These are phyloP conservation scores for Antechinus flavipes DNA, from an alignment of 2,113 vertebrate genomes.

Conservation along the genomic window DNA sequence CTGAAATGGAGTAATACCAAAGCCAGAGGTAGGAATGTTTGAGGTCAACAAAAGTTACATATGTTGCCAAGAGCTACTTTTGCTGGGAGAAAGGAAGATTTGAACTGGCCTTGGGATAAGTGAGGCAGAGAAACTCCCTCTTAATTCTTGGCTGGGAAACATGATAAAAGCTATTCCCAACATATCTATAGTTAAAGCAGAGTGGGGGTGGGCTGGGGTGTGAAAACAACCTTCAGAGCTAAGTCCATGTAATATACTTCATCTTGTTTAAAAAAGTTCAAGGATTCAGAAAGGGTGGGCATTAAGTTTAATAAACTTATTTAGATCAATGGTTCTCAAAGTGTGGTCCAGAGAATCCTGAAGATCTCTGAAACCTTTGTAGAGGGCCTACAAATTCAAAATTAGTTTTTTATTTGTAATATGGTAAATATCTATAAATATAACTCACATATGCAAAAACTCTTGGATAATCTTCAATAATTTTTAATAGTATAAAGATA, in stretches of 20 bases:
- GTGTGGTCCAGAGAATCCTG: too few relatives aligned
- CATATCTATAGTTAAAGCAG: neutral
- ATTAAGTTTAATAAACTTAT: neutral
- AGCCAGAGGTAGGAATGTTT: constrained; percentile 24
- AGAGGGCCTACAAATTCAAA: too few relatives aligned
- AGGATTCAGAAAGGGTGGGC: neutral
- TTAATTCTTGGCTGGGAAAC: constrained; percentile 3
- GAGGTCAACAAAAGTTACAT: constrained; percentile 1
- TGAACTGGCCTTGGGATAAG: constrained; percentile 31
- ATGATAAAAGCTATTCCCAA: constrained; percentile 31
- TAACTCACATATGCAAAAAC: too few relatives aligned
- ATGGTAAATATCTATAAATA: too few relatives aligned
- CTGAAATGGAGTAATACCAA: constrained; percentile 21
- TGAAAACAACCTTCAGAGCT: constrained; percentile 21
- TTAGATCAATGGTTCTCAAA: neutral
- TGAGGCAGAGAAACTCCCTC: constrained; percentile 8
- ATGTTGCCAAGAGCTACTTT: constrained; percentile 12
- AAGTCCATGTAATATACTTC: constrained; percentile 32
- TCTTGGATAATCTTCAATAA: too few relatives aligned
- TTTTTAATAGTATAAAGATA: too few relatives aligned
- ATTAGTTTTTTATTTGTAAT: too few relatives aligned
- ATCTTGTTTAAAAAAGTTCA: constrained; percentile 19
- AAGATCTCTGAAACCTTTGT: too few relatives aligned
- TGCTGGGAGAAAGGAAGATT: constrained; percentile 9
- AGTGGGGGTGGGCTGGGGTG: neutral